Conservation (phyloP, 2,113 vertebrate species). For the Bubo bubo region DNA sequence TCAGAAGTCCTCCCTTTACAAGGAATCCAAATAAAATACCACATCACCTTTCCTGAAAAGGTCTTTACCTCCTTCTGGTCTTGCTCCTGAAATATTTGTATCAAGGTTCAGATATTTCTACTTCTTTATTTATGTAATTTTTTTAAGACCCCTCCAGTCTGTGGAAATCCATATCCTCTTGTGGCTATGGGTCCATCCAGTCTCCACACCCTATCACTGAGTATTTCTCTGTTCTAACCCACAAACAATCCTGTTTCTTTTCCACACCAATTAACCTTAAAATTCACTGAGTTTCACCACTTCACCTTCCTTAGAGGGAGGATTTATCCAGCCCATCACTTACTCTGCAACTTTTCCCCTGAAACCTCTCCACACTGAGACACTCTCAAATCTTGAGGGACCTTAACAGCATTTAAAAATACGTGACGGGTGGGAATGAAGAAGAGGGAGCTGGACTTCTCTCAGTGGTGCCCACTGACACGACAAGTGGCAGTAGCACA, state of each 20-base stretch:
- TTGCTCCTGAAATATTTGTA: not conserved
- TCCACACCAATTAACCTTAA: not conserved
- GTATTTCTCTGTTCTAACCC: not conserved
- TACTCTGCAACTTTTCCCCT: not conserved
- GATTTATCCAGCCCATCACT: not conserved
- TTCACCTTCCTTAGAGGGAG: not conserved
- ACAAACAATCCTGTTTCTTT: not conserved
- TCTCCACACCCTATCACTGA: not conserved
- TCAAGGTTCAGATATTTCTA: not conserved
- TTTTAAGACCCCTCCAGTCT: not conserved
- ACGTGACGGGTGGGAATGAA: not conserved
- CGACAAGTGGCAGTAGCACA: not conserved
- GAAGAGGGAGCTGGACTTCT: not conserved
- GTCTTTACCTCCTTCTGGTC: not conserved
- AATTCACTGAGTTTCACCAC: not conserved
- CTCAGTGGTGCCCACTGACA: not conserved
- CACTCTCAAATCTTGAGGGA: not conserved
- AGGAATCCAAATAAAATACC: not conserved
- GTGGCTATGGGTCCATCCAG: not conserved
- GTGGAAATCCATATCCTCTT: not conserved
- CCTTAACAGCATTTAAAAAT: not conserved
- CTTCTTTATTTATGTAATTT: not conserved
- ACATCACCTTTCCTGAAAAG: not conserved
- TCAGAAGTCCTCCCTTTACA: not conserved
- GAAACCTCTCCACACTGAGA: not conserved